Conservation (phyloP, 2,888 invertebrate genomes). For the Tupiocoris notatus region DNA sequence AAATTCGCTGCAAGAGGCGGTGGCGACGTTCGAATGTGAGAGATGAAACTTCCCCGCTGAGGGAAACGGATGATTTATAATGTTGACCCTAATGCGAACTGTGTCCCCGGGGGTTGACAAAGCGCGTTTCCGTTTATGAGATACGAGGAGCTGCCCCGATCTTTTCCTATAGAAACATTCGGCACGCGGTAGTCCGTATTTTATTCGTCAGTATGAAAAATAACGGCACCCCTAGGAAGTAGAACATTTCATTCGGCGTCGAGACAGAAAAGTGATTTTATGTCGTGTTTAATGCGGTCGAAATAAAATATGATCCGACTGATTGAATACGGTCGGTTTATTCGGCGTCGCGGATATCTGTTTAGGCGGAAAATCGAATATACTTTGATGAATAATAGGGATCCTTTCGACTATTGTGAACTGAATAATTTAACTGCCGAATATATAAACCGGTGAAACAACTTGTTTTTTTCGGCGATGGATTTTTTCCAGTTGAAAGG, state of each 20-base stretch:
- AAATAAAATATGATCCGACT: neutral
- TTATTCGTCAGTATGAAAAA: neutral
- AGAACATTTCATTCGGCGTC: neutral
- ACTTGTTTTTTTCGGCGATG: too few species aligned
- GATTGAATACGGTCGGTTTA: neutral
- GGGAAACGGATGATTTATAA: neutral
- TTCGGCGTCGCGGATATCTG: neutral
- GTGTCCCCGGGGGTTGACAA: neutral
- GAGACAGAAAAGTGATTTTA: neutral
- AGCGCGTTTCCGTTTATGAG: neutral
- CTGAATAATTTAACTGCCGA: too few species aligned
- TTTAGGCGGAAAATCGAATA: neutral
- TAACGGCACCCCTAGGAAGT: neutral
- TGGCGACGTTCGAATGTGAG: too few species aligned
- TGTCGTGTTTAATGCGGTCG: neutral
- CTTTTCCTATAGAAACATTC: neutral
- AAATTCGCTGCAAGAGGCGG: neutral
- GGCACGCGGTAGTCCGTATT: too few species aligned
- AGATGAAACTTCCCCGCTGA: neutral
- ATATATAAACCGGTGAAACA: too few species aligned
- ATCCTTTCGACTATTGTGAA: too few species aligned
- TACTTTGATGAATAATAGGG: neutral
- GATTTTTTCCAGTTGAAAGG: too few species aligned
- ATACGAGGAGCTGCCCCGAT: neutral
- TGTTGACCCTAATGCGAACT: neutral